These are phyloP conservation scores for Tenthredo amoena DNA, from an alignment of 2,888 invertebrate species.

Conservation along the genomic window DNA sequence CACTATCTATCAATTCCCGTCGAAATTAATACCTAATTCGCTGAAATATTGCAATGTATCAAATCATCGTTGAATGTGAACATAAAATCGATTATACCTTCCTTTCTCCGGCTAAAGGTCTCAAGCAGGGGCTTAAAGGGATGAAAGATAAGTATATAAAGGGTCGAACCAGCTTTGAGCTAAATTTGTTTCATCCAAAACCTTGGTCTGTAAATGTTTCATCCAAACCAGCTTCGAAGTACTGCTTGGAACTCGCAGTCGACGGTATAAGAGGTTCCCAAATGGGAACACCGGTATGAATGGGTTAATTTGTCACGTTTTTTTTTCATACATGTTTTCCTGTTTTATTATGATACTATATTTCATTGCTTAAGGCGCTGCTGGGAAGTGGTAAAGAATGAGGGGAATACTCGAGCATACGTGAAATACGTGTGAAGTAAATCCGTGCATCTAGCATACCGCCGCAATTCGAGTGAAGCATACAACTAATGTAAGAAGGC, in stretches of 20 bases:
- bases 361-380: background rate
- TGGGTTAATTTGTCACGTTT: background rate
- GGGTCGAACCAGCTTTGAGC: background rate
- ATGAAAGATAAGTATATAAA: background rate
- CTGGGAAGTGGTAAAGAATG: background rate
- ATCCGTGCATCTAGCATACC: background rate
- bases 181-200: background rate
- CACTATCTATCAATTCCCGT: background rate
- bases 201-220: background rate
- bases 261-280: background rate
- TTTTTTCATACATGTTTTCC: background rate
- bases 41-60: background rate
- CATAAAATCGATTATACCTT: background rate
- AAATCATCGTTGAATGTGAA: background rate
- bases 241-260: background rate
- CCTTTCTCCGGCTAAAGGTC: background rate
- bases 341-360: background rate
- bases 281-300: background rate
- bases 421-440: conserved; percentile 1
- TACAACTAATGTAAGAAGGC: background rate
- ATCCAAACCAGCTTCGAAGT: background rate
- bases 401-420: background rate
- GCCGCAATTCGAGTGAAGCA: background rate
- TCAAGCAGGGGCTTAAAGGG: background rate
- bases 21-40: background rate